Conservation (phyloP, 2,888 invertebrate genomes). For the Exocentrus adspersus region DNA sequence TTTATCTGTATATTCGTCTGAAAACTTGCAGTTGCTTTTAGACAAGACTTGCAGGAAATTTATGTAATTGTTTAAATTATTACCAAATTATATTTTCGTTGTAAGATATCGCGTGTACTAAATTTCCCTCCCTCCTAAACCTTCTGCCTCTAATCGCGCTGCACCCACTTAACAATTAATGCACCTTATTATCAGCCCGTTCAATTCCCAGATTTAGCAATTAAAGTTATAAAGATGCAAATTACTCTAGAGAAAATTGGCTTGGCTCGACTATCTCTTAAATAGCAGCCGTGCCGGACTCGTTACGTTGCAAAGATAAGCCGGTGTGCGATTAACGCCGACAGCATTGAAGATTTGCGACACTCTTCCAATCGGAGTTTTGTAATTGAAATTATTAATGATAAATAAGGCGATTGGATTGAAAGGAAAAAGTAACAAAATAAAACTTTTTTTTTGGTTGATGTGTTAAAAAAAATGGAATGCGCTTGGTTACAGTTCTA, state of each 20-base stretch:
- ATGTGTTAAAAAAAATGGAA: no score
- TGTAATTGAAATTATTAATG: slow-evolving; percentile 9
- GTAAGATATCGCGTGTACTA: background rate
- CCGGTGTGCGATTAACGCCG: slow-evolving; percentile 16
- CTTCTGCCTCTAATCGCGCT: background rate
- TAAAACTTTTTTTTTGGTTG: no score
- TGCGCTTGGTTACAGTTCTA: no score
- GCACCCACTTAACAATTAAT: background rate
- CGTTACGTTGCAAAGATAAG: slow-evolving; percentile 22
- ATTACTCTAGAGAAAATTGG: slow-evolving; percentile 14
- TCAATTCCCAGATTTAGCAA: background rate
- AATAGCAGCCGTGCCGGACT: background rate
- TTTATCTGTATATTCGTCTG: no score
- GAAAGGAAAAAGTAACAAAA: no score
- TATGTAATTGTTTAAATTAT: no score
- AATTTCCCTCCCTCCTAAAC: background rate
- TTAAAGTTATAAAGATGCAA: slow-evolving; percentile 18
- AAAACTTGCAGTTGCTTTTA: no score
- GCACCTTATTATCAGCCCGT: background rate
- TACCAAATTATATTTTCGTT: no score
- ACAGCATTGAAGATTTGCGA: slow-evolving; percentile 27
- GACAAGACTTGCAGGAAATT: no score
- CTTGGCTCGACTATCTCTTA: background rate
- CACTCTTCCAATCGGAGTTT: background rate
- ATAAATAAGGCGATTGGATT: no score